Percentiles rank a stretch among this genome's conserved stretches.
Evolutionary conservation across 2,113 vertebrate species (phyloP).

Genomic region (Pterocles orientalis): DNA sequence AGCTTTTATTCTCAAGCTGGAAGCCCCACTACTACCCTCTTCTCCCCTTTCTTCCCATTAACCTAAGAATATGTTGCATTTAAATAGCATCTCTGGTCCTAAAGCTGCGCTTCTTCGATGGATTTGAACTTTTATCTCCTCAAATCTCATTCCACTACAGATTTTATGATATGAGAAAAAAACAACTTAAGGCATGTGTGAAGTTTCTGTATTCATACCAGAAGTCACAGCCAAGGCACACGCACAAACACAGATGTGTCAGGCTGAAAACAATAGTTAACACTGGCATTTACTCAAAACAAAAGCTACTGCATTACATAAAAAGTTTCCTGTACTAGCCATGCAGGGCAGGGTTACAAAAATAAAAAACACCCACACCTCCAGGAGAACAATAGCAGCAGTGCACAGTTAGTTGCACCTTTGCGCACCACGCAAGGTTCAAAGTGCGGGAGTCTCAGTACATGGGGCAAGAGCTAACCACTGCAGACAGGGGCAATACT

Average conservation of each 20-base stretch:
- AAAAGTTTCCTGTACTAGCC: neutral
- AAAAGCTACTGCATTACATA: neutral
- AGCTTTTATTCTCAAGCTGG: neutral
- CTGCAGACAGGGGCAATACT: neutral
- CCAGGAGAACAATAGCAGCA: neutral
- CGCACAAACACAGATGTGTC: neutral
- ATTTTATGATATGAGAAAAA: neutral
- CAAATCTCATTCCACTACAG: neutral
- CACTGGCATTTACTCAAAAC: neutral
- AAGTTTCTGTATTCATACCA: neutral
- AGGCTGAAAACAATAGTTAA: neutral
- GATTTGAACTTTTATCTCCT: neutral
- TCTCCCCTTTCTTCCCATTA: neutral
- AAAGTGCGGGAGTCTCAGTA: neutral
- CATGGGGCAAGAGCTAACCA: neutral
- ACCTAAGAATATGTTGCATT: neutral
- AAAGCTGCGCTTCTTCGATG: neutral
- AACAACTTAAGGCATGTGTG: neutral
- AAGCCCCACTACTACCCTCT: neutral
- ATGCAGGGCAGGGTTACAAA: neutral
- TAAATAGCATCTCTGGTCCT: neutral
- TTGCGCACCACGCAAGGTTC: fast-evolving
- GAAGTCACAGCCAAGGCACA: neutral
- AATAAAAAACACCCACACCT: neutral
- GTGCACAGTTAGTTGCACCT: neutral